Evolutionary conservation across 1,140 invertebrate genomes (phyloP).

Genomic region (Aleiodes sp.): DNA sequence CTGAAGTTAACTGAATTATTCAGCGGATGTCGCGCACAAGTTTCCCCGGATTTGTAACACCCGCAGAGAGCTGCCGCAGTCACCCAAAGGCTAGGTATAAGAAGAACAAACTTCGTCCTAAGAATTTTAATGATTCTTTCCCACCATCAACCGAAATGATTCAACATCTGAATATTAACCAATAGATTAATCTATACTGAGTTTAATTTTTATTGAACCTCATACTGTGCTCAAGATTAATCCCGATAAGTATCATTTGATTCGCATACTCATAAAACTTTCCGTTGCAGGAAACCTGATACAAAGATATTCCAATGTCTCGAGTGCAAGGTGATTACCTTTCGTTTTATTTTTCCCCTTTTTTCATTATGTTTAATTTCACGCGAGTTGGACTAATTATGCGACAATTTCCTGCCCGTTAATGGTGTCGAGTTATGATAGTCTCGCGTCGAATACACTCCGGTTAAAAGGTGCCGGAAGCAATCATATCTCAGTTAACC

Average conservation of each 20-base stretch:
- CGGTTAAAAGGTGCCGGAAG: slow-evolving; percentile 20
- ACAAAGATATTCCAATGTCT: no score
- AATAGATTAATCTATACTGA: no score
- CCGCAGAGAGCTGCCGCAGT: slow-evolving; percentile 30
- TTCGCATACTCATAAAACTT: no score
- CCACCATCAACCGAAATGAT: background rate
- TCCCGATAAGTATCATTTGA: no score
- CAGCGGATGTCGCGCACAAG: slow-evolving; percentile 53
- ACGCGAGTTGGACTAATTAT: slow-evolving; percentile 8
- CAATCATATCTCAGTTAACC: slow-evolving; percentile 21
- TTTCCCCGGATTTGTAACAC: slow-evolving; percentile 60
- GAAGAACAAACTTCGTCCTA: background rate
- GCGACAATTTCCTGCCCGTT: slow-evolving; percentile 6
- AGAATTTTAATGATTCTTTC: slow-evolving; percentile 29
- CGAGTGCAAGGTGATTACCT: background rate
- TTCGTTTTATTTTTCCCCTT: background rate
- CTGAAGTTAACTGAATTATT: slow-evolving; percentile 57
- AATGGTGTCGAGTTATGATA: slow-evolving; percentile 12
- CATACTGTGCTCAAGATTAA: no score
- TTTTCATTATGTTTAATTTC: slow-evolving; percentile 11
- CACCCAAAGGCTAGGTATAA: no score
- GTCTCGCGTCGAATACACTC: background rate
- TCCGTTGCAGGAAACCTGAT: no score
- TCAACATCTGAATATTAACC: background rate
- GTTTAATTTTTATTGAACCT: no score